A percentile compares a stretch with the other conserved stretches of the same genome.
phyloP scores from a whole-genome alignment of 2,888 invertebrate species.

The Brenthis ino region DNA sequence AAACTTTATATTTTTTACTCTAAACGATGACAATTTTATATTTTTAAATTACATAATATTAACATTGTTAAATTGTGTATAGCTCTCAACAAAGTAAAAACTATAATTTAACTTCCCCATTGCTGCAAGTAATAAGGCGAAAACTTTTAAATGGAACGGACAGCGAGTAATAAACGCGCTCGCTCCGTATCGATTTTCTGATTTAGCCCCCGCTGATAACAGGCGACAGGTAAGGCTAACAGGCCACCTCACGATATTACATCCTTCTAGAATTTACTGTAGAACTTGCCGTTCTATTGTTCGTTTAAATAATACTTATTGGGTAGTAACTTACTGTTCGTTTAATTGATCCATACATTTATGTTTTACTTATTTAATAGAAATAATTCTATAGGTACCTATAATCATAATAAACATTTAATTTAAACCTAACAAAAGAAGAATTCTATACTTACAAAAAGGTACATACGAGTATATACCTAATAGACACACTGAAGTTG shows the following conservation, averaged over 20 bases:
- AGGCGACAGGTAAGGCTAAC: slow-evolving; percentile 58
- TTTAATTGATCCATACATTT: too few relatives aligned
- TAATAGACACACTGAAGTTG: slow-evolving; percentile 12
- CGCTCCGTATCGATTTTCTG: slow-evolving; percentile 75
- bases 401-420: too few relatives aligned
- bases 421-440: too few relatives aligned
- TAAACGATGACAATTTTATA: too few relatives aligned
- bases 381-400: too few relatives aligned
- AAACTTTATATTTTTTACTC: too few relatives aligned
- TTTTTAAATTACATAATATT: background rate
- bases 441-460: background rate
- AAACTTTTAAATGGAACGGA: slow-evolving; percentile 57
- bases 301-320: background rate
- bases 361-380: too few relatives aligned
- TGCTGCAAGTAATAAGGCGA: slow-evolving; percentile 39
- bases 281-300: background rate
- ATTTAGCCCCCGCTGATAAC: slow-evolving; percentile 72
- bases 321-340: too few relatives aligned
- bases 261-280: slow-evolving; percentile 15
- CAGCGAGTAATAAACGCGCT: slow-evolving; percentile 54
- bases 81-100: slow-evolving; percentile 34
- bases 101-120: slow-evolving; percentile 45
- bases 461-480: background rate
- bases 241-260: slow-evolving; percentile 24
- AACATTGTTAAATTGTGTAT: background rate